Percentiles rank a stretch among this genome's conserved stretches.
These are phyloP conservation scores for Borostomias antarcticus DNA, from an alignment of 2,797 vertebrate species.

Conservation along the genomic window DNA sequence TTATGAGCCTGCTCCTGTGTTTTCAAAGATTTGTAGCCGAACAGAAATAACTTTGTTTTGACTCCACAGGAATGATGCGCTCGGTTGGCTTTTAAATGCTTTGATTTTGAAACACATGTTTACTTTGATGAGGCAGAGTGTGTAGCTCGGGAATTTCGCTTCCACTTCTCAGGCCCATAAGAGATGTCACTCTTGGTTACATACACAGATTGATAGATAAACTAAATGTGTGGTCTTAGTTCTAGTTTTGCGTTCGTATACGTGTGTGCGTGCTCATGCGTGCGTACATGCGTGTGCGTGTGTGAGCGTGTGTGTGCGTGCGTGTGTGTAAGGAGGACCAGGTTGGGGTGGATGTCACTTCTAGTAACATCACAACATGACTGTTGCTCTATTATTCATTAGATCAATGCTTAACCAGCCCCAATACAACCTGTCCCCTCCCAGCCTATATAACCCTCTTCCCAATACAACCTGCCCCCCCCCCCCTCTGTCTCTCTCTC, in stretches of 20 bases:
- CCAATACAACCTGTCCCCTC: conserved; percentile 49
- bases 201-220: background rate
- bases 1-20: conserved; percentile 53
- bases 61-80: conserved; percentile 39
- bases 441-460: no score
- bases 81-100: conserved; percentile 34
- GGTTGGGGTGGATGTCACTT: conserved; percentile 61
- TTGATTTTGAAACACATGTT: conserved; percentile 28
- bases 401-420: conserved; percentile 68
- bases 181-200: conserved; percentile 1
- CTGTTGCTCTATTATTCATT: conserved; percentile 68
- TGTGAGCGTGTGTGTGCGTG: conserved; percentile 15
- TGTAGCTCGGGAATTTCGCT: no score
- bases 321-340: conserved; percentile 20
- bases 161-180: no score
- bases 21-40: conserved; percentile 60
- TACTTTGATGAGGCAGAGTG: background rate
- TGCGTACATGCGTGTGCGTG: conserved; percentile 12
- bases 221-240: background rate
- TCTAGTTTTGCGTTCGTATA: background rate
- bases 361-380: conserved; percentile 59
- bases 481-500: conserved; percentile 16
- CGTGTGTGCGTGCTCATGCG: background rate
- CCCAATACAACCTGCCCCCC: background rate
- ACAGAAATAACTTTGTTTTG: conserved; percentile 56